phyloP scores from a whole-genome alignment of 2,797 vertebrate genomes.

The Pipistrellus pygmaeus region DNA sequence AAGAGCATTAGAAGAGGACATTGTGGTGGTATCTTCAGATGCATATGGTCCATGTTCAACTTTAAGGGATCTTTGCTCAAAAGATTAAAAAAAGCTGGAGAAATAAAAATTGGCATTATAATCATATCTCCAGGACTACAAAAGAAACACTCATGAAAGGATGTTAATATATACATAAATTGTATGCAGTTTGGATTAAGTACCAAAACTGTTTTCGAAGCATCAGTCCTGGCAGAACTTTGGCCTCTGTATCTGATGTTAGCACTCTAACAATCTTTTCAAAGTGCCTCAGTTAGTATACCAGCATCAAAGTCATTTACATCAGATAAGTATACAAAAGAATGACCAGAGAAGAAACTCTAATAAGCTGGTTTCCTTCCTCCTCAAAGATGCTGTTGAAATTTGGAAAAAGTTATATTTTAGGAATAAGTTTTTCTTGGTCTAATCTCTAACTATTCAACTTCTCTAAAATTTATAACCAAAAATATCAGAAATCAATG shows the following conservation, averaged over 20 bases:
- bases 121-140: not conserved
- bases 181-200: conserved; percentile 44
- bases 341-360: conserved; percentile 40
- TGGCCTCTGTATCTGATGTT: conserved; percentile 31
- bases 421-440: conserved; percentile 57
- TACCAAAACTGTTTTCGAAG: conserved; percentile 44
- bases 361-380: not conserved
- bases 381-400: conserved; percentile 10
- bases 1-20: not conserved
- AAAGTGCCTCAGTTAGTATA: conserved; percentile 34
- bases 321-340: conserved; percentile 27
- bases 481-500: conserved; percentile 33
- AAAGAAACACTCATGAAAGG: conserved; percentile 32
- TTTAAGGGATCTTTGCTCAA: conserved; percentile 15
- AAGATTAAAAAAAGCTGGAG: conserved; percentile 8
- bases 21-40: not conserved
- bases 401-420: conserved; percentile 54
- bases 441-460: conserved; percentile 50
- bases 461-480: conserved; percentile 53
- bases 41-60: not conserved
- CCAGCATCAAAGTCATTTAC: conserved; percentile 5
- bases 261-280: conserved; percentile 33
- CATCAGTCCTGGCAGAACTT: conserved; percentile 47
- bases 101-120: conserved; percentile 20
- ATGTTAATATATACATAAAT: conserved; percentile 34